These are phyloP conservation scores for Cinclus mexicanus DNA, from an alignment of 2,113 vertebrate genomes.

Conservation along the genomic window DNA sequence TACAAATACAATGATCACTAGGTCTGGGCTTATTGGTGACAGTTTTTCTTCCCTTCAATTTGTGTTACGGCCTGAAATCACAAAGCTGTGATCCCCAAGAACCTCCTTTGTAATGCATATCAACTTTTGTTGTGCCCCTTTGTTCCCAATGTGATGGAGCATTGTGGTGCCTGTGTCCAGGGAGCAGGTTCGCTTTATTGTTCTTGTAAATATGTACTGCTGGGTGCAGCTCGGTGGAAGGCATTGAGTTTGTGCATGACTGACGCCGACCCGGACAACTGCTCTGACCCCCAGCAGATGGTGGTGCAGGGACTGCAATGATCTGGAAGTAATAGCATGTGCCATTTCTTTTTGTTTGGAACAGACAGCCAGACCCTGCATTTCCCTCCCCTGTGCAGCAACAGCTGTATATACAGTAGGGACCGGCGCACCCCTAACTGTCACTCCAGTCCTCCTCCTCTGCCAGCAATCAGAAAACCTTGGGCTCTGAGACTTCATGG, in stretches of 20 bases:
- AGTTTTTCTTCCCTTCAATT: slow-evolving; percentile 43
- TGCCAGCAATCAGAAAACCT: slow-evolving; percentile 2
- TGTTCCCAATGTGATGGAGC: slow-evolving; percentile 74
- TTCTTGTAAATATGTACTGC: slow-evolving; percentile 81
- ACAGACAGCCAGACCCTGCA: slow-evolving; percentile 70
- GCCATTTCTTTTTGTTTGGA: slow-evolving; percentile 88
- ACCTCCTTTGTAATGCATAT: slow-evolving; percentile 85
- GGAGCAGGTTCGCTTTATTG: slow-evolving; percentile 84
- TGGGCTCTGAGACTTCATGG: background rate
- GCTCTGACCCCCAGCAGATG: slow-evolving; percentile 88
- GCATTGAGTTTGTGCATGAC: slow-evolving; percentile 72
- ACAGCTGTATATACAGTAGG: slow-evolving; percentile 68
- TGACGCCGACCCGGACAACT: slow-evolving; percentile 83
- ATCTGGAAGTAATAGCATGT: slow-evolving; percentile 90
- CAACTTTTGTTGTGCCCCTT: slow-evolving; percentile 76
- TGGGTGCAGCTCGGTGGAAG: slow-evolving; percentile 75
- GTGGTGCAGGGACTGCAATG: slow-evolving; percentile 83
- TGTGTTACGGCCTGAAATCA: slow-evolving; percentile 42
- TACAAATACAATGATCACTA: background rate
- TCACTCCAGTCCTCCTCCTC: slow-evolving; percentile 27
- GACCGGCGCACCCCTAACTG: slow-evolving; percentile 46
- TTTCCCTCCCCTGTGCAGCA: slow-evolving; percentile 54
- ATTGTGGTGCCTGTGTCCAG: slow-evolving; percentile 72
- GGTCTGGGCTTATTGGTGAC: slow-evolving; percentile 26
- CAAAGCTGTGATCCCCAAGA: slow-evolving; percentile 41